These are phyloP conservation scores for Notolepis coatsorum DNA, from an alignment of 2,797 vertebrate species.

Conservation along the genomic window DNA sequence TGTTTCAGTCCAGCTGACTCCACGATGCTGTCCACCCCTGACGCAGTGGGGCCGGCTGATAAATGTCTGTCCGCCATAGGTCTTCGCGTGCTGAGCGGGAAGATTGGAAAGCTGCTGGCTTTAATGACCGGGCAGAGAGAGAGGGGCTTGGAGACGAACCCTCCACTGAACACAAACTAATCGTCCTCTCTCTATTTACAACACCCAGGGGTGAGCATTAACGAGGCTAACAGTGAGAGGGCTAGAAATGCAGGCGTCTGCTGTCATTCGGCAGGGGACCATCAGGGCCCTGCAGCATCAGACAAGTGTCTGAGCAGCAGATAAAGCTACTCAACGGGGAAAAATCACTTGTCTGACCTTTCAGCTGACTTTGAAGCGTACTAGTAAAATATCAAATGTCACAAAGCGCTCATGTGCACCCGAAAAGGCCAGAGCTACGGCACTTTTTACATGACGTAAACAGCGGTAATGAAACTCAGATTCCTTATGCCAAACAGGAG, in stretches of 20 bases:
- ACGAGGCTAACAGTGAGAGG: constrained; percentile 51
- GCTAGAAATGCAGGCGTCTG: constrained; percentile 45
- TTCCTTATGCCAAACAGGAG: no score
- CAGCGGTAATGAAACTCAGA: no score
- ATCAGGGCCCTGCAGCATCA: constrained; percentile 29
- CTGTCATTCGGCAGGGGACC: constrained; percentile 47
- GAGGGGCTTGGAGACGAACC: constrained; percentile 27
- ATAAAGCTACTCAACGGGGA: not conserved
- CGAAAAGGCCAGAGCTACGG: constrained; percentile 42
- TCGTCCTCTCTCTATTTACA: constrained; percentile 44
- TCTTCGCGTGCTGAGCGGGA: not conserved
- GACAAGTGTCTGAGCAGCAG: constrained; percentile 35
- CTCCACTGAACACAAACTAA: constrained; percentile 40
- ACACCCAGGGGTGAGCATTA: constrained; percentile 61
- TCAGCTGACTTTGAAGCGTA: constrained; percentile 40
- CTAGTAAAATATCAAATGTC: constrained; percentile 46
- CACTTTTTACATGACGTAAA: not conserved
- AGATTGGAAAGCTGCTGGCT: not conserved
- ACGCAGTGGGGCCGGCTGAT: constrained; percentile 32
- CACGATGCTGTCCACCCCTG: not conserved
- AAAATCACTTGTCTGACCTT: constrained; percentile 32
- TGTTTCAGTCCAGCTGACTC: not conserved
- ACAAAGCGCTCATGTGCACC: constrained; percentile 28
- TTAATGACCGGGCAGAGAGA: constrained; percentile 22
- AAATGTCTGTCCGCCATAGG: not conserved